Evolutionary conservation across 2,888 invertebrate genomes (phyloP).

Genomic region (Dynastes maya): DNA sequence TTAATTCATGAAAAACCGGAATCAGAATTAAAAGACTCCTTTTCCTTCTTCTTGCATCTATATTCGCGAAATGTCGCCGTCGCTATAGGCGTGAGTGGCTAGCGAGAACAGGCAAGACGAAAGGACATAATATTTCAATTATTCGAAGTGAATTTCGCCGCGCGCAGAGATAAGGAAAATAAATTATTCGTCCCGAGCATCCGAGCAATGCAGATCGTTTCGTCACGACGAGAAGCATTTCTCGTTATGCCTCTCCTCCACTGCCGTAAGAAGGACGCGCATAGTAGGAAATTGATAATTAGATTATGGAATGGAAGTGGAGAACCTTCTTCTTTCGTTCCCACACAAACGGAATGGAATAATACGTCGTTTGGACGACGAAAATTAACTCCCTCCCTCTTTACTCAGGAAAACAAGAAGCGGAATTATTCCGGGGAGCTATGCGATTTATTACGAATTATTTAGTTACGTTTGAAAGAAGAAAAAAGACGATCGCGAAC

Average conservation of each 20-base stretch:
- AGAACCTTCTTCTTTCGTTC: conserved; percentile 7
- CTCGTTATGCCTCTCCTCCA: conserved; percentile 12
- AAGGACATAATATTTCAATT: conserved; percentile 36
- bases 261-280: conserved; percentile 1
- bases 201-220: conserved; percentile 32
- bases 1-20: too few relatives aligned
- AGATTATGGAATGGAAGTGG: conserved; percentile 23
- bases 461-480: not conserved
- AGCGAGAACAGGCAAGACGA: not conserved
- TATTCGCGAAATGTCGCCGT: conserved; percentile 18
- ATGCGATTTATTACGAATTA: conserved; percentile 23
- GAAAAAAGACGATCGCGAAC: not conserved
- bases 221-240: conserved; percentile 34
- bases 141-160: conserved; percentile 25
- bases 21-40: too few relatives aligned
- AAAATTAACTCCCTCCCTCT: conserved; percentile 13
- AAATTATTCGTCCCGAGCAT: conserved; percentile 35
- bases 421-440: not conserved
- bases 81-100: not conserved
- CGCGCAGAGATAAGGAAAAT: conserved; percentile 20
- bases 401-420: not conserved
- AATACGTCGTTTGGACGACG: conserved; percentile 15
- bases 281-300: conserved; percentile 34
- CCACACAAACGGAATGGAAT: conserved; percentile 28
- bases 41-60: not conserved